A percentile compares a stretch with the other conserved stretches of the same genome.
Conservation (phyloP, 2,113 vertebrate genomes). For the Ploceus nigricollis region DNA sequence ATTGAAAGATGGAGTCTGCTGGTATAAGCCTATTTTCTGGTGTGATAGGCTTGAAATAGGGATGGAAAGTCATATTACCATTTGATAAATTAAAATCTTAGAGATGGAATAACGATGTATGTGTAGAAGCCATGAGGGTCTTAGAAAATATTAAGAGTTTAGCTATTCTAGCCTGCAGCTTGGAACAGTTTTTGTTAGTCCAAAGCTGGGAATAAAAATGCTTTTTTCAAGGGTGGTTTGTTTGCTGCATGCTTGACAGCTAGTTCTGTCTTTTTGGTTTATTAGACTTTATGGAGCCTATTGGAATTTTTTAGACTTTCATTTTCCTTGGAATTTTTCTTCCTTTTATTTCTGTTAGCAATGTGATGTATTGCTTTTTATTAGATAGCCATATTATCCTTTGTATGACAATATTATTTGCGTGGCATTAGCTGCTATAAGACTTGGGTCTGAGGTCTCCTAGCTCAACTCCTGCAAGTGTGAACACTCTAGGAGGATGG, state of each 20-base stretch:
- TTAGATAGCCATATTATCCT: background rate
- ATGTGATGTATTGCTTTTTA: background rate
- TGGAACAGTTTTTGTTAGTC: background rate
- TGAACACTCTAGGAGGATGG: background rate
- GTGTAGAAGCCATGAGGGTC: background rate
- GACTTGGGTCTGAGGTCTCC: background rate
- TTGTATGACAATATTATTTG: background rate
- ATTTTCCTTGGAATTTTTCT: background rate
- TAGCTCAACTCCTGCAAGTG: background rate
- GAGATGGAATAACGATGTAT: background rate
- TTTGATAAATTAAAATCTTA: background rate
- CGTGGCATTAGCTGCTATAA: background rate
- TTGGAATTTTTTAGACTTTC: background rate
- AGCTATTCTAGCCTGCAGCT: background rate
- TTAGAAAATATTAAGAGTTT: background rate
- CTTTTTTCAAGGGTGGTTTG: background rate
- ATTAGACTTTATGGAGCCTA: background rate
- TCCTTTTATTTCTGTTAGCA: background rate
- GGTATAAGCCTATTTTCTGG: background rate
- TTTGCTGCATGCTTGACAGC: background rate
- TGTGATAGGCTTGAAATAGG: background rate
- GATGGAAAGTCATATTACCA: background rate
- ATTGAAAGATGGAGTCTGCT: background rate
- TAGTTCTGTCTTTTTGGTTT: background rate
- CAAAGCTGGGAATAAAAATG: background rate